A percentile compares a stretch with the other conserved stretches of the same genome.
These are phyloP conservation scores for Anguilla pacifica DNA, from an alignment of 2,797 vertebrate species.

Conservation along the genomic window DNA sequence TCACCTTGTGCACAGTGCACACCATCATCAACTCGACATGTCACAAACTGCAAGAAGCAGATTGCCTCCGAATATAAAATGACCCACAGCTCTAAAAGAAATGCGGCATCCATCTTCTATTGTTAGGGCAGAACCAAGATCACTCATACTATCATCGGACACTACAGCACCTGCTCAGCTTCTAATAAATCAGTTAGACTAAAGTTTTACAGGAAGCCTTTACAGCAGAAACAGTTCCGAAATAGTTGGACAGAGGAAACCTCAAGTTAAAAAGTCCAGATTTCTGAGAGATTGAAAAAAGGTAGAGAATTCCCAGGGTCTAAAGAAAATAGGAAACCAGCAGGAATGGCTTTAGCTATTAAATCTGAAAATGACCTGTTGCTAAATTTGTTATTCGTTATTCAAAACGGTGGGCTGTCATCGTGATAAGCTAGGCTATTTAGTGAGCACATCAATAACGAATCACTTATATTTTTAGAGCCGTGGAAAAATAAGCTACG, in stretches of 20 bases:
- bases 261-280: slow-evolving; percentile 53
- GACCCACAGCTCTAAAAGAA: neutral
- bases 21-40: neutral
- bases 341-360: neutral
- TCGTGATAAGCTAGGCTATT: neutral
- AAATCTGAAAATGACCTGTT: slow-evolving; percentile 21
- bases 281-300: slow-evolving; percentile 41
- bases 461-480: neutral
- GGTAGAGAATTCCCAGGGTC: neutral
- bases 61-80: neutral
- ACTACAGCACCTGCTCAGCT: slow-evolving; percentile 36
- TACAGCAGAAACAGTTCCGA: slow-evolving; percentile 49
- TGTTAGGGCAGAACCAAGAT: slow-evolving; percentile 14
- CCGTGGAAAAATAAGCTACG: neutral
- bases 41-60: neutral
- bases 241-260: slow-evolving; percentile 41
- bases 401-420: neutral
- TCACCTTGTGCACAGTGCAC: neutral
- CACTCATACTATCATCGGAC: slow-evolving; percentile 17
- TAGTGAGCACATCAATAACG: slow-evolving; percentile 7
- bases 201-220: slow-evolving; percentile 42
- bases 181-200: slow-evolving; percentile 43
- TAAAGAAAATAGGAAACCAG: neutral
- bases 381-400: neutral
- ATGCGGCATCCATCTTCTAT: neutral